Conservation (phyloP, 2,113 vertebrate species). For the Macrotus californicus region DNA sequence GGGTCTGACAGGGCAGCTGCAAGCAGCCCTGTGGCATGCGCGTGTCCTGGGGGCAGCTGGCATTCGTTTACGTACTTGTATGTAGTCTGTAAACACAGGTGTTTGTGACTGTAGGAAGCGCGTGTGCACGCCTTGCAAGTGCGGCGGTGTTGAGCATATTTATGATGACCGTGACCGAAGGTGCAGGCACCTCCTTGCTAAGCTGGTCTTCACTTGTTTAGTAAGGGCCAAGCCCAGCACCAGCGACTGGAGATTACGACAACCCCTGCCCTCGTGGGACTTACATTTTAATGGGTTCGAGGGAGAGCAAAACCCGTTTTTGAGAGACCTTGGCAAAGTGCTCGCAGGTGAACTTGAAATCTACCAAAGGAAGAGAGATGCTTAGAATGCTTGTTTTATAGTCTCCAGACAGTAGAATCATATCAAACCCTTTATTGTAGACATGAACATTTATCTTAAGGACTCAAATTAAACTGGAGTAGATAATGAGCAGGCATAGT, state of each 20-base stretch:
- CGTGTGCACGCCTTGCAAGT: not conserved
- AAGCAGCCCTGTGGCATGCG: not conserved
- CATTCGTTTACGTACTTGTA: too few species aligned
- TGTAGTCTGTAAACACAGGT: not conserved
- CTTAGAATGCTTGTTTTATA: not conserved
- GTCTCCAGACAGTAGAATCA: slow-evolving; percentile 22
- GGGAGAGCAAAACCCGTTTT: not conserved
- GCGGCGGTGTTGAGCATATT: not conserved
- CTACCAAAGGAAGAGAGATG: not conserved
- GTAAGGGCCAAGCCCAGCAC: not conserved
- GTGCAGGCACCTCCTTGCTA: not conserved
- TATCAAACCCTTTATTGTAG: not conserved
- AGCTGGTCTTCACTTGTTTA: not conserved
- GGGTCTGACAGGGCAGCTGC: not conserved
- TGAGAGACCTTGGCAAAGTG: not conserved
- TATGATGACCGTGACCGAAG: not conserved
- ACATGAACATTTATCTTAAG: slow-evolving; percentile 47
- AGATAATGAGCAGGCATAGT: slow-evolving; percentile 27
- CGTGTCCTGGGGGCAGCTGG: not conserved
- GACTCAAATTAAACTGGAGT: slow-evolving; percentile 36
- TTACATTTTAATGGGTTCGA: not conserved
- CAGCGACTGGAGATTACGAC: not conserved
- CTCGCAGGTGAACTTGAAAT: not conserved
- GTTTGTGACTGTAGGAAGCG: not conserved
- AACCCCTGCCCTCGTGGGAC: not conserved